Evolutionary conservation across 2,888 invertebrate species (phyloP).

Genomic region (Pandemis cinnamomeana): DNA sequence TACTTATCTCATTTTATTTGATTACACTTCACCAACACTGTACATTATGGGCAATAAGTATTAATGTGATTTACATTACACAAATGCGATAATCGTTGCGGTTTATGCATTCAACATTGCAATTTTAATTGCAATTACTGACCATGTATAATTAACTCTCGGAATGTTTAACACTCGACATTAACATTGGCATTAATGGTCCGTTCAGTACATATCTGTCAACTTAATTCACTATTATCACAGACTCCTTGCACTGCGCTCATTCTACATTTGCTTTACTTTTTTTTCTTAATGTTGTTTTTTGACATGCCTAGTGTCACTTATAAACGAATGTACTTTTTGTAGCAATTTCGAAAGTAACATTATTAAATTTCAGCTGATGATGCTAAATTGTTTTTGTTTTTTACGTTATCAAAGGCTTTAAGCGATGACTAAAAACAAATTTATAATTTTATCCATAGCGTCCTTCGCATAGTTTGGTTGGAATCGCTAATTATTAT

Average conservation of each 20-base stretch:
- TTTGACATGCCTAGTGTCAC: too few species aligned
- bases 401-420: too few species aligned
- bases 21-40: slow-evolving; percentile 53
- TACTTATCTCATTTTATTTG: slow-evolving; percentile 71
- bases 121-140: slow-evolving; percentile 1
- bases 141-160: not conserved
- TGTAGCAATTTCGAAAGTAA: not conserved
- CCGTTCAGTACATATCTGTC: not conserved
- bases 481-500: slow-evolving; percentile 4
- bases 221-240: not conserved
- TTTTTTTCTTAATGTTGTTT: too few species aligned
- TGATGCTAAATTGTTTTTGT: too few species aligned
- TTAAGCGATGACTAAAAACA: not conserved
- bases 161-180: not conserved
- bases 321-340: not conserved
- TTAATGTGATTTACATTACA: slow-evolving; percentile 23
- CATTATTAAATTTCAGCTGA: too few species aligned
- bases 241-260: too few species aligned
- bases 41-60: slow-evolving; percentile 48
- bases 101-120: slow-evolving; percentile 1
- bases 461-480: not conserved
- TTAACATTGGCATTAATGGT: not conserved
- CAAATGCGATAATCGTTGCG: slow-evolving; percentile 37
- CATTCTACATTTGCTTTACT: too few species aligned
- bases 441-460: not conserved